Conservation (phyloP, 2,113 vertebrate genomes). For the Pholis gunnellus region DNA sequence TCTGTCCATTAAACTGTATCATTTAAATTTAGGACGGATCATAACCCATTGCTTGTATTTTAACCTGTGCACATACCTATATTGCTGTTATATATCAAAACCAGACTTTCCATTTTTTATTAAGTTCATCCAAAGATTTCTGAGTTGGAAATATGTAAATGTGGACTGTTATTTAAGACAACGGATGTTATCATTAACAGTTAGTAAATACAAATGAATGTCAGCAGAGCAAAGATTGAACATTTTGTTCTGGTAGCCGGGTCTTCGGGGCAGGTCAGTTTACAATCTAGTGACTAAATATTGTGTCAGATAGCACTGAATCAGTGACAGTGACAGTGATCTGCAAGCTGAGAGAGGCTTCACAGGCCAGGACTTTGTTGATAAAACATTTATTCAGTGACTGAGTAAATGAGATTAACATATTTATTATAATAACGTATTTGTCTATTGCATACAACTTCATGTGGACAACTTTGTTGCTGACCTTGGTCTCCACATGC, state of each 20-base stretch:
- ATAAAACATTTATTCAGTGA: conserved; percentile 31
- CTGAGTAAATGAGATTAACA: conserved; percentile 10
- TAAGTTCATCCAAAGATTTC: not conserved
- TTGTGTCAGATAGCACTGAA: conserved; percentile 17
- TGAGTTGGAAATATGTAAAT: not conserved
- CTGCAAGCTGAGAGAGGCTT: conserved; percentile 35
- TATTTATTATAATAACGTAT: conserved; percentile 10
- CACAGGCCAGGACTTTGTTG: conserved; percentile 20
- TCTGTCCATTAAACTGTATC: not conserved
- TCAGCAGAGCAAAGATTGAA: not conserved
- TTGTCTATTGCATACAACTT: not conserved
- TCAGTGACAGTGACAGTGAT: conserved; percentile 23
- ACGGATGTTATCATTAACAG: not conserved
- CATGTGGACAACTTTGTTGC: not conserved
- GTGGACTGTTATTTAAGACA: not conserved
- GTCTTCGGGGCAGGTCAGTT: conserved; percentile 15
- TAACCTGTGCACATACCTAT: not conserved
- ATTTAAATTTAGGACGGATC: not conserved
- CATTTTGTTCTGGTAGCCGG: not conserved
- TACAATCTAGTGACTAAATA: conserved; percentile 11
- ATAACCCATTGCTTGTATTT: not conserved
- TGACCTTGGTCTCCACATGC: not conserved
- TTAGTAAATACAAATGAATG: not conserved
- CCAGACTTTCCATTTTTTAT: not conserved
- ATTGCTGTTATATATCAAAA: not conserved